These are phyloP conservation scores for Drosophila sechellia DNA, from an alignment of 1,140 invertebrate species.

Conservation along the genomic window DNA sequence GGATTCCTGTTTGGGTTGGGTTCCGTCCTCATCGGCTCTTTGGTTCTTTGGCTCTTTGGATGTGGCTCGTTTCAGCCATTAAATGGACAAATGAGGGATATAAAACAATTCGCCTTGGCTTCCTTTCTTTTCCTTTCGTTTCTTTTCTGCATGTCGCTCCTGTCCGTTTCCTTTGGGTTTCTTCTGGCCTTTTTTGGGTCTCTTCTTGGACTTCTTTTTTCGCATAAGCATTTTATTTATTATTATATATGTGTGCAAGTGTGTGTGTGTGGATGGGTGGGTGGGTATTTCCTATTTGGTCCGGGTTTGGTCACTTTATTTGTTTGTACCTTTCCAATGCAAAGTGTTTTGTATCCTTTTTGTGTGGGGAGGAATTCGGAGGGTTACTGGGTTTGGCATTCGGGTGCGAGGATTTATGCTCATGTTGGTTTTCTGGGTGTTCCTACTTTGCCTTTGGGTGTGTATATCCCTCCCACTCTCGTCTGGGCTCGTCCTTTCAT, in stretches of 20 bases:
- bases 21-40: slow-evolving; percentile 1
- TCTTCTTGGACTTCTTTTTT: slow-evolving; percentile 18
- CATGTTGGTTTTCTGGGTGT: slow-evolving; percentile 62
- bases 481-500: slow-evolving; percentile 67
- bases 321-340: slow-evolving; percentile 70
- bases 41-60: slow-evolving; percentile 21
- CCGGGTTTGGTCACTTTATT: slow-evolving; percentile 79
- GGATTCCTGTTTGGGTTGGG: slow-evolving; percentile 45
- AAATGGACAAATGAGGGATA: slow-evolving; percentile 84
- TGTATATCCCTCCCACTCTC: slow-evolving; percentile 26
- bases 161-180: slow-evolving; percentile 36
- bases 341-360: slow-evolving; percentile 77
- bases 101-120: slow-evolving; percentile 84
- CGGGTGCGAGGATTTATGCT: slow-evolving; percentile 73
- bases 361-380: slow-evolving; percentile 5
- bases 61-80: slow-evolving; percentile 82
- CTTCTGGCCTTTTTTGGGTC: slow-evolving; percentile 32
- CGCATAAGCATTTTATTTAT: slow-evolving; percentile 79
- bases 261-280: slow-evolving; percentile 24
- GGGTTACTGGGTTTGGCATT: slow-evolving; percentile 56
- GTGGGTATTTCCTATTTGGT: slow-evolving; percentile 52
- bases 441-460: slow-evolving; percentile 75
- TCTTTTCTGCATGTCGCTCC: slow-evolving; percentile 38
- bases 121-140: slow-evolving; percentile 56
- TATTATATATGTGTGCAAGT: slow-evolving; percentile 24